Percentiles rank a stretch among this genome's conserved stretches.
Conservation (phyloP, 2,113 vertebrate genomes). For the Mesoclemmys tuberculata region DNA sequence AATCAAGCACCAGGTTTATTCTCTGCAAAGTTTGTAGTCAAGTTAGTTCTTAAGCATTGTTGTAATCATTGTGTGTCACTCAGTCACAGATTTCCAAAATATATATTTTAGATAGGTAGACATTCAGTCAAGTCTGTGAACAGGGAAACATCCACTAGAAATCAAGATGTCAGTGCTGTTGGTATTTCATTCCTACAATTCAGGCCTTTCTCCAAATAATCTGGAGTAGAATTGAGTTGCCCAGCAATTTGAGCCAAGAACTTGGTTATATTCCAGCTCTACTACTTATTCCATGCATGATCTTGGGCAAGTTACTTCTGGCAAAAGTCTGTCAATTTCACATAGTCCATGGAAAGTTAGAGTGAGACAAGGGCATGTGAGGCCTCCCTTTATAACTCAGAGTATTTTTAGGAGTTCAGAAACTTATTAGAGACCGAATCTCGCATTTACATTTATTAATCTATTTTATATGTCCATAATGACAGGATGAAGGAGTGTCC, state of each 20-base stretch:
- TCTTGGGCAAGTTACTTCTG: background rate
- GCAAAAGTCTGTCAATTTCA: rapidly evolving
- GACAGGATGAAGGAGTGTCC: rapidly evolving
- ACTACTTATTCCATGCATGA: background rate
- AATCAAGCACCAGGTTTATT: background rate
- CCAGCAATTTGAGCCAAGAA: background rate
- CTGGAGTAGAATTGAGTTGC: background rate
- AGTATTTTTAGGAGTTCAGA: background rate
- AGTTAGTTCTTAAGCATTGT: background rate
- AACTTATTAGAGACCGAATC: background rate
- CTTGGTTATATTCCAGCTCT: rapidly evolving
- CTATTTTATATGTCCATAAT: background rate
- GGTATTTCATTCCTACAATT: rapidly evolving
- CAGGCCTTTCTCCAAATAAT: background rate
- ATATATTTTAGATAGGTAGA: background rate
- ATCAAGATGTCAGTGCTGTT: rapidly evolving
- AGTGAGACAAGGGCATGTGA: rapidly evolving
- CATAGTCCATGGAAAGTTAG: background rate
- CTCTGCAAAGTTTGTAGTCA: background rate
- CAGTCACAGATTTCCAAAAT: background rate
- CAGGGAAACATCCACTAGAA: background rate
- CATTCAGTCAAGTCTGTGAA: background rate
- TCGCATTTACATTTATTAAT: background rate
- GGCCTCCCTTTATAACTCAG: rapidly evolving
- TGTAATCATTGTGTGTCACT: background rate